phyloP scores from a whole-genome alignment of 2,113 vertebrate genomes.

The Oophaga pumilio region DNA sequence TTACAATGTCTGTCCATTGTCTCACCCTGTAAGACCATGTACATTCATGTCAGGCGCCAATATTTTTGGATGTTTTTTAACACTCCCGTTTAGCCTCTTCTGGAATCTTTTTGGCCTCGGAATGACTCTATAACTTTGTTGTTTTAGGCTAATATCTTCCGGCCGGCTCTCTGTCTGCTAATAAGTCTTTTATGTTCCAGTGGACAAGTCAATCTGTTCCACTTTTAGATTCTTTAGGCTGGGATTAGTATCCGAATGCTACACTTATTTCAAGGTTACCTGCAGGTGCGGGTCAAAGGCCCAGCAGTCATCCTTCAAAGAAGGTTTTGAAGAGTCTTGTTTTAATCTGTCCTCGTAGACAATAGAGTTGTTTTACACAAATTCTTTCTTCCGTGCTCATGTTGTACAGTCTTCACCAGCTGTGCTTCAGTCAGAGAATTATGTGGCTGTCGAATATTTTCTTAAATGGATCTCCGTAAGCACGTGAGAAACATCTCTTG shows the following conservation, averaged over 20 bases:
- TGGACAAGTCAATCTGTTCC: slow-evolving; percentile 26
- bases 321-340: slow-evolving; percentile 43
- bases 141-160: slow-evolving; percentile 51
- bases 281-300: slow-evolving; percentile 60
- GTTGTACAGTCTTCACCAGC: slow-evolving; percentile 24
- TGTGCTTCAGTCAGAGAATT: slow-evolving; percentile 45
- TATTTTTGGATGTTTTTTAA: not conserved
- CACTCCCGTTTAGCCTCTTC: not conserved
- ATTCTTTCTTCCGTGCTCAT: slow-evolving; percentile 41
- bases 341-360: slow-evolving; percentile 52
- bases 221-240: slow-evolving; percentile 52
- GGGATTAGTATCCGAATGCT: slow-evolving; percentile 40
- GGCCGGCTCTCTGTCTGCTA: slow-evolving; percentile 44
- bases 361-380: slow-evolving; percentile 46
- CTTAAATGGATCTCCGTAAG: slow-evolving; percentile 30
- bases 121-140: slow-evolving; percentile 31
- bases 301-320: slow-evolving; percentile 1
- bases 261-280: slow-evolving; percentile 56
- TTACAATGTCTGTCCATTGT: not conserved
- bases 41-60: not conserved
- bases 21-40: not conserved
- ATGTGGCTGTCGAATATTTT: slow-evolving; percentile 2
- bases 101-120: not conserved
- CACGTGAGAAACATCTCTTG: not conserved
- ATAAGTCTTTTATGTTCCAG: slow-evolving; percentile 54